A percentile compares a stretch with the other conserved stretches of the same genome.
These are phyloP conservation scores for Cephus pygmeus DNA, from an alignment of 2,888 invertebrate species.

Conservation along the genomic window DNA sequence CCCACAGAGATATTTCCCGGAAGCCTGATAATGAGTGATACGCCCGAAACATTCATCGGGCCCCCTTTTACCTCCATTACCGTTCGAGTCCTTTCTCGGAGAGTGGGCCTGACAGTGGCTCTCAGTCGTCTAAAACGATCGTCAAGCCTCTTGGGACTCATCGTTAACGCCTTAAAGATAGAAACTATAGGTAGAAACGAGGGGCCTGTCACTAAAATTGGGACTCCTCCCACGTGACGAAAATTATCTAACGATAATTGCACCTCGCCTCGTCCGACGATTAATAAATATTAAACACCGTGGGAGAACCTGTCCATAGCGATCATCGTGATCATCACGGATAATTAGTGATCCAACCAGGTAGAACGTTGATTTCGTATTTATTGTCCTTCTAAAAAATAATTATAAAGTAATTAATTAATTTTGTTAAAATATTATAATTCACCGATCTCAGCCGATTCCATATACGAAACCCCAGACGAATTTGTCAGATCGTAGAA, in stretches of 20 bases:
- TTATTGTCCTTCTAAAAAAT: not conserved
- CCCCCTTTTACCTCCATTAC: not conserved
- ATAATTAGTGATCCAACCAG: not conserved
- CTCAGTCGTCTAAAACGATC: not conserved
- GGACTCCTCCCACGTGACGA: not conserved
- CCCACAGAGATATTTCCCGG: constrained; percentile 28
- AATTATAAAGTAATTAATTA: not conserved
- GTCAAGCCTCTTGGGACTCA: not conserved
- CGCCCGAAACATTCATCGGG: constrained; percentile 12
- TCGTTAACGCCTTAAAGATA: not conserved
- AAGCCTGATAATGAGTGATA: constrained; percentile 33
- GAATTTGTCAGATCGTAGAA: not conserved
- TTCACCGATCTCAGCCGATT: not conserved
- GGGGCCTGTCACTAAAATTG: not conserved
- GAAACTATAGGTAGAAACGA: not conserved
- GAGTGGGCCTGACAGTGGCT: not conserved
- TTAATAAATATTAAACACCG: not conserved
- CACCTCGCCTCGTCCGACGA: not conserved
- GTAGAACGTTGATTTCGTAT: not conserved
- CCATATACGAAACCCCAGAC: not conserved
- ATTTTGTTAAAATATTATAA: not conserved
- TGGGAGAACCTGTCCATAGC: not conserved
- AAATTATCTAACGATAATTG: not conserved
- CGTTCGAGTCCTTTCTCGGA: not conserved
- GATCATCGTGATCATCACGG: not conserved